A percentile compares a stretch with the other conserved stretches of the same genome.
These are phyloP conservation scores for Polia nebulosa DNA, from an alignment of 2,888 invertebrate species.

Conservation along the genomic window DNA sequence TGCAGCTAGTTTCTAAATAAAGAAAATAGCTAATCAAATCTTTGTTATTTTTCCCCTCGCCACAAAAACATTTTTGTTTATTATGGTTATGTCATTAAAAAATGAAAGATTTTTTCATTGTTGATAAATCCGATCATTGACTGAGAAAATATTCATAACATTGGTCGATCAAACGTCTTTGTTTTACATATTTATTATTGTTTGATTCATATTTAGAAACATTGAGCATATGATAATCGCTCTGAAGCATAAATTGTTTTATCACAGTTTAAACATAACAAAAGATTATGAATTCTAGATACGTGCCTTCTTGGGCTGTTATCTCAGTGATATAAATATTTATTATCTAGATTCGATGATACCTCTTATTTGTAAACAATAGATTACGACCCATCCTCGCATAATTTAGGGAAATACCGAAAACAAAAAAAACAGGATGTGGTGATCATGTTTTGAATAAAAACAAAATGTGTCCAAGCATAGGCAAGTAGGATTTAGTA, in stretches of 20 bases:
- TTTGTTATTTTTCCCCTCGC: slow-evolving; percentile 9
- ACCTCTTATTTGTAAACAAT: slow-evolving; percentile 3
- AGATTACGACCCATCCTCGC: background rate
- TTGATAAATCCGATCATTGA: slow-evolving; percentile 24
- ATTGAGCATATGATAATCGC: background rate
- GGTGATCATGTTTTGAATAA: slow-evolving; percentile 13
- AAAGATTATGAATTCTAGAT: slow-evolving; percentile 9
- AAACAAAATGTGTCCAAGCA: background rate
- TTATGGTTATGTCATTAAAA: background rate
- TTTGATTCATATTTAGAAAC: slow-evolving; percentile 2
- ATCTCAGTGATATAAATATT: slow-evolving; percentile 8
- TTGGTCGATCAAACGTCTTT: slow-evolving; percentile 1
- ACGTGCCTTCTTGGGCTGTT: background rate
- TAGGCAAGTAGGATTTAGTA: background rate
- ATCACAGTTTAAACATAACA: slow-evolving; percentile 14
- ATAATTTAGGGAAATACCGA: background rate
- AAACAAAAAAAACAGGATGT: slow-evolving; percentile 27
- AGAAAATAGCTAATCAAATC: slow-evolving; percentile 6
- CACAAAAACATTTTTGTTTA: background rate
- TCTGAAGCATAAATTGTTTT: background rate
- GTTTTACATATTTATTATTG: slow-evolving; percentile 8
- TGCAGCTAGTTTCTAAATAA: slow-evolving; percentile 8
- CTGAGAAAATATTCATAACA: slow-evolving; percentile 9
- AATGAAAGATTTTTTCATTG: slow-evolving; percentile 17
- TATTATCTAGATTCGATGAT: slow-evolving; percentile 13